Base-by-base conservation (phyloP, 2,888 invertebrate species). In the Torymus aiolomorphi region DNA sequence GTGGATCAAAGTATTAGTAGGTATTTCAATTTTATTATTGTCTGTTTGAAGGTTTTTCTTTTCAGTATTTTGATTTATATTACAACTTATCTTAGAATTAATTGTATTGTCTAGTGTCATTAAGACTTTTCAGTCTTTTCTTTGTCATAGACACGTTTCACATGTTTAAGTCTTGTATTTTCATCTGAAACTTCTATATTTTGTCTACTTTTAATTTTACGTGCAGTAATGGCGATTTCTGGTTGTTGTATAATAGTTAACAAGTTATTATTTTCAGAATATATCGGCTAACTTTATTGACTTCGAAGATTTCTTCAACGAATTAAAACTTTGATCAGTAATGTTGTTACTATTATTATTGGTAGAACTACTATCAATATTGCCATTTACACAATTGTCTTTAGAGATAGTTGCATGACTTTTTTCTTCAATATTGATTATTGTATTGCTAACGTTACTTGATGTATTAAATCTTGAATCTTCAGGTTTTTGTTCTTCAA, bases 1-100 rank as follows among this genome's bases (percentile, higher is more conserved):
- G 85, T 0, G 89, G 88, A 54, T 89, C 31, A 90, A 83, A 4
- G 88, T 86, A 3, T 88, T 87, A 0, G 90, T 90, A 24, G 90
- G 89, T 24, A 90, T 89, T 80, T 90, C 89, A 56, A 90, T 89
- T 74, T 88, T 89, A 16, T 85, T 83, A 42, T 77, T 80, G 16
- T 80, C 82, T n/a, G n/a, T n/a, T n/a, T n/a, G n/a, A n/a, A n/a
- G n/a, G n/a, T n/a, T n/a, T n/a, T n/a, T n/a, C n/a, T 16, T 67
- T 62, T 49, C 75, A 76, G 14, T 63, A 80, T 70, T 71, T 72
- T 73, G 80, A 80, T 84, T 84, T n/a, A 31, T 0, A 61, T 61
- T 76, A 20, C 52, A 16, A 76, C 18, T 76, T 67, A 11, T 74
- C 54, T 78, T 78, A 76, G 80, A 78, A 78, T 75, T 76, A 3